phyloP scores from a whole-genome alignment of 2,113 vertebrate genomes.

The Albula goreensis region DNA sequence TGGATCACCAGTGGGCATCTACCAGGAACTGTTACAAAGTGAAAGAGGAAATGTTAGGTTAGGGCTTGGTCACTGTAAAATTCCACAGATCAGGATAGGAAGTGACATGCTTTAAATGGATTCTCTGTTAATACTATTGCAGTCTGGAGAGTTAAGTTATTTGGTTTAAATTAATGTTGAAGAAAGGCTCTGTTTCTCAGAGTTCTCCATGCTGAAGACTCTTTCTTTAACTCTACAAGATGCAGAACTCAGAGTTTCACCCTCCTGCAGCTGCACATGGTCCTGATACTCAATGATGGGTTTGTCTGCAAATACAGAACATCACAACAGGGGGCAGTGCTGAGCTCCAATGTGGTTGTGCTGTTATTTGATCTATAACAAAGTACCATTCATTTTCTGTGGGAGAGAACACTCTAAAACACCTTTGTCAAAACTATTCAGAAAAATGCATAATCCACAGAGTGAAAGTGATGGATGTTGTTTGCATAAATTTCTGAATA shows the following conservation, averaged over 20 bases:
- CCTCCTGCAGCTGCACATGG: background rate
- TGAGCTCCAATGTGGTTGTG: background rate
- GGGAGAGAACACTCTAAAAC: too few relatives aligned
- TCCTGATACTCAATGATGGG: background rate
- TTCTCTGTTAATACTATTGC: background rate
- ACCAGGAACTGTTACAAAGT: background rate
- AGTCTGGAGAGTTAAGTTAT: too few relatives aligned
- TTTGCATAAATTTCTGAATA: too few relatives aligned
- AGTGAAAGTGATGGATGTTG: background rate
- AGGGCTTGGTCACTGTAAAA: background rate
- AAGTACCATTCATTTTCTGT: too few relatives aligned
- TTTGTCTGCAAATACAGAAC: too few relatives aligned
- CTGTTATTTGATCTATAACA: background rate
- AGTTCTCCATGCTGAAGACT: too few relatives aligned
- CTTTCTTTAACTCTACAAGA: background rate
- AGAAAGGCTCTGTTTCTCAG: too few relatives aligned
- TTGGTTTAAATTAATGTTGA: too few relatives aligned
- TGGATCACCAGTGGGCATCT: slow-evolving; percentile 68
- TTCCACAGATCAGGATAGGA: background rate
- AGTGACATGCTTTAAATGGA: background rate
- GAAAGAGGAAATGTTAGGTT: background rate
- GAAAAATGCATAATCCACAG: background rate
- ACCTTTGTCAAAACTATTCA: background rate
- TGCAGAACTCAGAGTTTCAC: background rate
- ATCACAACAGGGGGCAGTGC: too few relatives aligned